These are phyloP conservation scores for Maniola hyperantus DNA, from an alignment of 2,888 invertebrate genomes.

Conservation along the genomic window DNA sequence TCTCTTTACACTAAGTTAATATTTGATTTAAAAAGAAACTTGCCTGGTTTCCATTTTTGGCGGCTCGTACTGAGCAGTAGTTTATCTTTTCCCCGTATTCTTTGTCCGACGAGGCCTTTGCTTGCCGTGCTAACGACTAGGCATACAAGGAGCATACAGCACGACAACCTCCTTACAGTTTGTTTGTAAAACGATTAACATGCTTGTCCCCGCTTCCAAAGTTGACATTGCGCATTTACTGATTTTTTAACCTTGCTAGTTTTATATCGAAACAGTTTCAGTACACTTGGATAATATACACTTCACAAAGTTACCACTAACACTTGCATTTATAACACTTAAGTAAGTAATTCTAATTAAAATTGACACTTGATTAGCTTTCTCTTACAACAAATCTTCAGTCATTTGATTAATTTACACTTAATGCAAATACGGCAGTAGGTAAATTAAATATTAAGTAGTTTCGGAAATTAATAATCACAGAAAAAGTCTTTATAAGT, in stretches of 20 bases:
- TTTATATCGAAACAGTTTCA: conserved; percentile 61
- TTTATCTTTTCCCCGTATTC: conserved; percentile 59
- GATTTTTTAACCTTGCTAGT: conserved; percentile 69
- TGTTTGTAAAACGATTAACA: conserved; percentile 78
- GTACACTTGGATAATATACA: conserved; percentile 33
- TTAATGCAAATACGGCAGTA: background rate
- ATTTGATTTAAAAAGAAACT: conserved; percentile 37
- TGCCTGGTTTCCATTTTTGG: conserved; percentile 70
- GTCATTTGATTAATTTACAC: background rate
- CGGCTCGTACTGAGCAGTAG: conserved; percentile 48
- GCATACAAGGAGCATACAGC: conserved; percentile 62
- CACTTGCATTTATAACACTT: background rate
- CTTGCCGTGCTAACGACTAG: conserved; percentile 67
- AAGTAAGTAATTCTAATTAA: background rate
- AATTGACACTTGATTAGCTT: background rate
- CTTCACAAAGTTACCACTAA: conserved; percentile 15
- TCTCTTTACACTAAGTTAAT: conserved; percentile 10
- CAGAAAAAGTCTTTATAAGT: background rate
- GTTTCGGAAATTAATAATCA: background rate
- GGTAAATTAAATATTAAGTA: background rate
- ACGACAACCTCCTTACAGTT: conserved; percentile 61
- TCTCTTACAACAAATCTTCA: background rate
- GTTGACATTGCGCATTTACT: conserved; percentile 77
- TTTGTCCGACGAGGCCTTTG: conserved; percentile 57
- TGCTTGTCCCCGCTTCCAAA: conserved; percentile 67